Conservation (phyloP, 2,113 vertebrate genomes). For the Mus pahari region DNA sequence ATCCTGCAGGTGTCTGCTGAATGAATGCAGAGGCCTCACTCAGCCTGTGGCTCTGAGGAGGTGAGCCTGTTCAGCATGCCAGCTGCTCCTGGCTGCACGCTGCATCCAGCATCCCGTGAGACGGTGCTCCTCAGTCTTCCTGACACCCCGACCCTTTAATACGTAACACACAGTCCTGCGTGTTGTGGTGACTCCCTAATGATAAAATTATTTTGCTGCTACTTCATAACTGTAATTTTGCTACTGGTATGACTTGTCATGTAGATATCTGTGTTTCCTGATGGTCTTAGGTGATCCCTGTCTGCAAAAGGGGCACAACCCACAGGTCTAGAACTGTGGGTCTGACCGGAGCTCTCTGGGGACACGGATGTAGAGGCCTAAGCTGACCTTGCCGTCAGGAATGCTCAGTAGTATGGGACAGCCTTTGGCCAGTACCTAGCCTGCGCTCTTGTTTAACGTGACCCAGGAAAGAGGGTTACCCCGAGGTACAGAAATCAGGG, state of each 20-base stretch:
- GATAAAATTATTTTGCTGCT: neutral
- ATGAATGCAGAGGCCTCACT: too few relatives aligned
- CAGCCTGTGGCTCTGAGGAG: too few relatives aligned
- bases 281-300: neutral
- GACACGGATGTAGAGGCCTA: neutral
- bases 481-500: neutral
- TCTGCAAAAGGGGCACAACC: neutral
- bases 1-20: neutral
- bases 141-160: neutral
- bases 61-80: neutral
- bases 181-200: neutral
- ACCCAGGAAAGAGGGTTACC: neutral
- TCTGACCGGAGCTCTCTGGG: neutral
- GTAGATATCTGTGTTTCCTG: neutral
- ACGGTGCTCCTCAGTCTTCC: neutral
- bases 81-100: rapidly evolving
- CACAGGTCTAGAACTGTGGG: neutral
- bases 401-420: rapidly evolving
- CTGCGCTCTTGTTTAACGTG: neutral
- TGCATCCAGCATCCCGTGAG: neutral
- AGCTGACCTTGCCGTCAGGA: neutral
- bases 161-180: neutral
- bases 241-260: neutral
- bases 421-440: neutral
- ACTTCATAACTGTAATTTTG: neutral